Base-by-base conservation (phyloP, 2,113 vertebrate species). In the Callipepla squamata region DNA sequence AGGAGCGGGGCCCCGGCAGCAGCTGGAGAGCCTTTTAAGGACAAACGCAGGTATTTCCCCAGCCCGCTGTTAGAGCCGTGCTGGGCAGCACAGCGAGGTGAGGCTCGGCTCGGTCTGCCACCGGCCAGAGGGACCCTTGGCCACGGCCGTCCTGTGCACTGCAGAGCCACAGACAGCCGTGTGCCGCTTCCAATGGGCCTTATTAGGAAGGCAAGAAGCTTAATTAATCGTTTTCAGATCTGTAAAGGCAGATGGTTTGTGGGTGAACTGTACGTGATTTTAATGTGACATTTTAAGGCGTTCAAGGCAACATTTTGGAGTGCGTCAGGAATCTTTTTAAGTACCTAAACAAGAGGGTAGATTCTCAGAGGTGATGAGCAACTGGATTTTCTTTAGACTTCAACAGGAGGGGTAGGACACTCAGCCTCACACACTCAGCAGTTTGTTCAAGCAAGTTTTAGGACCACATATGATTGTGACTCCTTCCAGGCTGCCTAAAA, bases 191-290 rank as follows among this genome's bases (percentile, higher is more conserved):
- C 10, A 72, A 53, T 62, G 28, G 77, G 92, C 76, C 82, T 91
- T 92, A 95, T 93, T 92, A 96, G 92, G 93, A 93, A 90, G 85
- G 19, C 4, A 50, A 42, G 76, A 77, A 40, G 51, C 61, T 86
- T 90, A 80, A 96, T 91, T 94, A 91, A 90, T 83, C 2, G 0
- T 45, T 90, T 80, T 83, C 51, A 61, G 80, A 92, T 93, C 80
- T 90, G 85, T 70, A 80, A 95, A 94, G 90, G 38, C 93, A 95
- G 95, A 86, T 88, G 94, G 94, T 86, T 90, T 57, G 95, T 91
- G 94, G 94, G 91, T 84, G 93, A 95, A 91, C 65, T 1, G 3
- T 68, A 78, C 69, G 85, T 68, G 69, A 80, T 93, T 93, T 93
- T 88, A 78, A 93, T 42, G 48, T 83, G 90, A 88, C 90, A 86